Percentiles rank a stretch among this genome's conserved stretches.
These are phyloP conservation scores for Thelaira solivaga DNA, from an alignment of 2,888 invertebrate genomes.

Conservation along the genomic window DNA sequence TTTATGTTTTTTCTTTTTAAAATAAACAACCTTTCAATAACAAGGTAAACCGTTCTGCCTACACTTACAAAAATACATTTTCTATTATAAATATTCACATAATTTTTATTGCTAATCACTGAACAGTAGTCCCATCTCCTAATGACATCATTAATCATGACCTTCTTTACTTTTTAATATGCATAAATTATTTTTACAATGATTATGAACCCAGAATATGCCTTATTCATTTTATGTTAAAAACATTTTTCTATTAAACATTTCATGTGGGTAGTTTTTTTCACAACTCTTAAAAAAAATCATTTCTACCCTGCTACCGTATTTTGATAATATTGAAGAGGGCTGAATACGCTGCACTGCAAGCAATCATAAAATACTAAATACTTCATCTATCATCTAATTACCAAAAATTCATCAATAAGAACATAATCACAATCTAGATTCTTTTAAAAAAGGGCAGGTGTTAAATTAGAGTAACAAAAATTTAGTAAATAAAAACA, in stretches of 20 bases:
- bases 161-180: not conserved
- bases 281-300: not conserved
- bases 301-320: conserved; percentile 5
- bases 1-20: too few species aligned
- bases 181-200: not conserved
- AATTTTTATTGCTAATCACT: not conserved
- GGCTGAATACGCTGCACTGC: conserved; percentile 28
- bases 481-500: too few species aligned
- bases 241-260: not conserved
- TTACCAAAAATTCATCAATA: not conserved
- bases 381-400: too few species aligned
- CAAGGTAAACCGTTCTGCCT: too few species aligned
- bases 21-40: too few species aligned
- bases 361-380: not conserved
- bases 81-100: not conserved
- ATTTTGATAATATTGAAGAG: conserved; percentile 50
- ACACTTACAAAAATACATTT: too few species aligned
- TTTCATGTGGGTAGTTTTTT: not conserved
- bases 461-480: not conserved
- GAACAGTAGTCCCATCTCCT: not conserved
- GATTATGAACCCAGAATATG: not conserved
- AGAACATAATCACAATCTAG: not conserved
- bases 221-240: not conserved
- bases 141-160: not conserved
- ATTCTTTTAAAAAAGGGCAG: conserved; percentile 6